Conservation (phyloP, 2,113 vertebrate genomes). For the Candoia aspera region DNA sequence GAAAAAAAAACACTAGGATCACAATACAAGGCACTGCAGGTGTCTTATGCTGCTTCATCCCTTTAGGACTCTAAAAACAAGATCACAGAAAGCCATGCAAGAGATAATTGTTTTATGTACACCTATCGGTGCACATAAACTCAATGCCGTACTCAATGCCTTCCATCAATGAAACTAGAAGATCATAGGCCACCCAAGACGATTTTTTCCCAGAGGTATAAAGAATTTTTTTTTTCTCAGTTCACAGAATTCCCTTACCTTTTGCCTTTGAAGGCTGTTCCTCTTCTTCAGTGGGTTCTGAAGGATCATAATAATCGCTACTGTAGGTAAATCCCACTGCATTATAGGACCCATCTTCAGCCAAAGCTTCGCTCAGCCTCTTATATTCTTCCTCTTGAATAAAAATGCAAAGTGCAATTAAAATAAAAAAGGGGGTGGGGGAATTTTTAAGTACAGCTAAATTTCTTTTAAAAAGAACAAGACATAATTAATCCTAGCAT, state of each 20-base stretch:
- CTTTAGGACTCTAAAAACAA: background rate
- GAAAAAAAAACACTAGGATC: no score
- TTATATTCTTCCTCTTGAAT: conserved; percentile 98
- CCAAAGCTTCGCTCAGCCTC: conserved; percentile 93
- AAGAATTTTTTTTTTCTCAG: background rate
- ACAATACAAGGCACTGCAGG: background rate
- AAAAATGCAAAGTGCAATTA: conserved; percentile 70
- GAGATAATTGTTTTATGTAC: background rate
- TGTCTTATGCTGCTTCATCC: background rate
- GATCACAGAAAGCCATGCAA: background rate
- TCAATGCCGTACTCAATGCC: background rate
- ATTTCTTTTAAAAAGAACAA: conserved; percentile 33
- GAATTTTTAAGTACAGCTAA: conserved; percentile 26
- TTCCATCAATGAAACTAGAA: background rate
- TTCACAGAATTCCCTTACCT: conserved; percentile 71
- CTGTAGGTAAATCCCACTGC: conserved; percentile 93
- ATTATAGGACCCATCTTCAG: conserved; percentile 92
- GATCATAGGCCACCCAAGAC: background rate
- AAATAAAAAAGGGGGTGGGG: conserved; percentile 25
- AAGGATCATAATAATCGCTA: conserved; percentile 97
- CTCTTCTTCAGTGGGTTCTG: conserved; percentile 96
- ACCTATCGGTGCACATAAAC: no score
- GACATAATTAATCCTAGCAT: conserved; percentile 57
- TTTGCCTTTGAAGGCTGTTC: conserved; percentile 80
- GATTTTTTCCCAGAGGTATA: background rate